phyloP scores from a whole-genome alignment of 2,888 invertebrate species.

The Parascotia fuliginaria region DNA sequence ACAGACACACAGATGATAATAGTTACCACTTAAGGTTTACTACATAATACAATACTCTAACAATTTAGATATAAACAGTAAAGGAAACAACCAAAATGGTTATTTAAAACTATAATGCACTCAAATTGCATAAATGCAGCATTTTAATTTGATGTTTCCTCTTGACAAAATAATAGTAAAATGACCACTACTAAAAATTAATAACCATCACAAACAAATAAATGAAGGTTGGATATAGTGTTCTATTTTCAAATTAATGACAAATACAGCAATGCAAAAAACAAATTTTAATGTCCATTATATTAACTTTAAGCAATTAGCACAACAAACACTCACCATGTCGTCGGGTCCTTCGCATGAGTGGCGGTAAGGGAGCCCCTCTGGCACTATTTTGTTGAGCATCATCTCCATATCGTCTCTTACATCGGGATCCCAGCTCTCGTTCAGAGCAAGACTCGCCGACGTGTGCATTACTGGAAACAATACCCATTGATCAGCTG shows the following conservation, averaged over 20 bases:
- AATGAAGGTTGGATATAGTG: constrained; percentile 10
- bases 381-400: constrained; percentile 99
- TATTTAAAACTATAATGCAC: too few relatives aligned
- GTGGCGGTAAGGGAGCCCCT: constrained; percentile 97
- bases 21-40: too few relatives aligned
- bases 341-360: constrained; percentile 99
- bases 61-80: too few relatives aligned
- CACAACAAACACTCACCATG: constrained; percentile 90
- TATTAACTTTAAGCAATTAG: constrained; percentile 20
- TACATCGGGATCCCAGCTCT: constrained; percentile 99
- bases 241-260: constrained; percentile 16
- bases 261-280: constrained; percentile 10
- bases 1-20: not conserved
- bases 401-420: constrained; percentile 99
- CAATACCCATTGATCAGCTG: constrained; percentile 70
- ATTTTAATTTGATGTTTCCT: not conserved
- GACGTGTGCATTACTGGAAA: constrained; percentile 98
- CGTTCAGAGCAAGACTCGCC: constrained; percentile 98
- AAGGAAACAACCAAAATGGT: too few relatives aligned
- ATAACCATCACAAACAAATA: constrained; percentile 15
- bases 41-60: too few relatives aligned
- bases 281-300: constrained; percentile 8
- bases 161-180: too few relatives aligned
- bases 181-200: too few relatives aligned
- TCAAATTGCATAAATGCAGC: not conserved